Base-by-base conservation (phyloP, 2,797 vertebrate species). In the Rhyacichthys aspro region DNA sequence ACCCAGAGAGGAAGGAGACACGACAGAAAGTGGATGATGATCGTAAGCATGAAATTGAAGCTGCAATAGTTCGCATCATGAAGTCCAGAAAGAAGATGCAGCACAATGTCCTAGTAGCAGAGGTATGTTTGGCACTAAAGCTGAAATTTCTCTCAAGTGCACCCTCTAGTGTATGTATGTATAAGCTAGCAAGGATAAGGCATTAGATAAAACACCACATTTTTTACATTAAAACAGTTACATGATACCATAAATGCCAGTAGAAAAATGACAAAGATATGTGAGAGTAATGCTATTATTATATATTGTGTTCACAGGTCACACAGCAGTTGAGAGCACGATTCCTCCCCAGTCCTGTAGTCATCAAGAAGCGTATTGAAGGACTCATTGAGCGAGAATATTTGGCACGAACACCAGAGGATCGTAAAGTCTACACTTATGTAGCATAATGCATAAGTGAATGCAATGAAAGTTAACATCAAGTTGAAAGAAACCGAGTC, bases 381-480 rank as follows among this genome's bases (percentile, higher is more conserved):
- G 98, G 98, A 98, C 97, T 99, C 91, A 99, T 99, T 94, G 98
- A 99, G 92, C 93, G 98, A 91, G 98, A 99, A 91, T 99, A 99
- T 93, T 96, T 99, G 95, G 98, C 97, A 85, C 94, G 97, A 94
- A 99, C 98, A 88, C 96, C 98, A 45, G 98, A 99, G 90, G 98
- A 99, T 93, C 97, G 97, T 90, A 99, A 99, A 97, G 95, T 99
- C 79, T 99, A 99, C 93, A 99, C 97, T 89, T 99, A 99, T 64
- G 98, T 99, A 96, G 97, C 98, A 93, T 99, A 97, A 96, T 92
- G 90, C 63, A 23, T 28, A 72, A 61, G 90, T 89, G 55, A 86
- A 70, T 74, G 85, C 88, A 90, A 76, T 87, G 83, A 87, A 82
- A 76, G 79, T 66, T 82, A 79, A 71, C 63, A 43, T 67, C 46